Conservation (phyloP, 2,888 invertebrate genomes). For the Synergus gifuensis region DNA sequence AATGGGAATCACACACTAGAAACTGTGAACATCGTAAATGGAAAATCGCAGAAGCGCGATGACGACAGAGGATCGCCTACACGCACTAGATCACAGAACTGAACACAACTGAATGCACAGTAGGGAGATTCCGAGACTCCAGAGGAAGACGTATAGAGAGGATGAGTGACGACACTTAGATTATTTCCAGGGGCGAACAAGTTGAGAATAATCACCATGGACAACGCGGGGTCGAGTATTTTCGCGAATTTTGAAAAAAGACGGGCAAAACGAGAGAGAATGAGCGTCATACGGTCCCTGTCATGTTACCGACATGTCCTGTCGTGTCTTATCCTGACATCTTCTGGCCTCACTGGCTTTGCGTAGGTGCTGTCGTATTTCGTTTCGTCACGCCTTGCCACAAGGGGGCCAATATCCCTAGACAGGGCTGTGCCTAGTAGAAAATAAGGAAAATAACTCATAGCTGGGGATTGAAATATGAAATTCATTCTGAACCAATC, state of each 20-base stretch:
- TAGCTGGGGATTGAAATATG: too few species aligned
- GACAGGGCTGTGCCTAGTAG: conserved; percentile 6
- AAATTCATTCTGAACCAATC: too few species aligned
- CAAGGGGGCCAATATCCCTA: conserved; percentile 16
- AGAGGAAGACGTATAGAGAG: background rate
- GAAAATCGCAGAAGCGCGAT: conserved; percentile 48
- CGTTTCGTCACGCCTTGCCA: conserved; percentile 30
- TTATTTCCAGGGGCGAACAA: background rate
- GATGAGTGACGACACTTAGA: background rate
- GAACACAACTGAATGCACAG: background rate
- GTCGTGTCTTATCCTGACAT: conserved; percentile 52
- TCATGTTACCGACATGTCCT: conserved; percentile 70
- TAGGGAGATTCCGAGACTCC: background rate
- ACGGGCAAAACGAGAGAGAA: conserved; percentile 40
- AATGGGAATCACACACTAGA: conserved; percentile 40
- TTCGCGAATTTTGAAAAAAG: conserved; percentile 36
- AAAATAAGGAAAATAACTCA: too few species aligned
- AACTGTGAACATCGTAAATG: conserved; percentile 33
- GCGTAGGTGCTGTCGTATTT: conserved; percentile 13
- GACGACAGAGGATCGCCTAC: conserved; percentile 29
- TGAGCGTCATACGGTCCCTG: conserved; percentile 66
- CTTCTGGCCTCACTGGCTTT: conserved; percentile 41
- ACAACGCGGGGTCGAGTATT: background rate
- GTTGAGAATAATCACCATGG: background rate
- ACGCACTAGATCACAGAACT: conserved; percentile 11